Percentiles rank a stretch among this genome's conserved stretches.
phyloP scores from a whole-genome alignment of 2,113 vertebrate species.

The Cochlearius cochlearius region DNA sequence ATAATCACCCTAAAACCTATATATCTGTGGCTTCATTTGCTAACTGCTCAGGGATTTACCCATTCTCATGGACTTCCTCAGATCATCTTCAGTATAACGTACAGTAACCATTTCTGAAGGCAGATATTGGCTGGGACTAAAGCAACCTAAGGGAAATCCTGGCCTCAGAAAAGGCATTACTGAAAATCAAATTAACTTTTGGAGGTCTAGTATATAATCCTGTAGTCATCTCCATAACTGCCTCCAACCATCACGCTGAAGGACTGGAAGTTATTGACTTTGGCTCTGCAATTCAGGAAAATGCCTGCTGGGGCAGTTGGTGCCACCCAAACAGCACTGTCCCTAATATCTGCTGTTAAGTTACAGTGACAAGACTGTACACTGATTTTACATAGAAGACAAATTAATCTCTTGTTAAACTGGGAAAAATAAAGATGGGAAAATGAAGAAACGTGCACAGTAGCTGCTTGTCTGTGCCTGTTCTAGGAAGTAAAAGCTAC shows the following conservation, averaged over 20 bases:
- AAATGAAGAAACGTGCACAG: background rate
- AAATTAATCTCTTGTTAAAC: background rate
- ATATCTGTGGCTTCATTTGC: background rate
- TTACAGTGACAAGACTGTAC: background rate
- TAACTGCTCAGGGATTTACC: background rate
- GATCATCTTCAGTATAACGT: background rate
- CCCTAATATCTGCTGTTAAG: background rate
- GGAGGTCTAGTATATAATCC: background rate
- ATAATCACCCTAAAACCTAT: background rate
- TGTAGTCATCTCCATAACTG: background rate
- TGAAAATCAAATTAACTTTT: background rate
- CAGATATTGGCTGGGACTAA: background rate
- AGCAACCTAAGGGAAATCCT: background rate
- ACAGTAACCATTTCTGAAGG: background rate
- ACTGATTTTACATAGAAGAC: background rate
- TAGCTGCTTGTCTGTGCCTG: background rate
- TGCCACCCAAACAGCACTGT: background rate
- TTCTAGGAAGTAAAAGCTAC: background rate
- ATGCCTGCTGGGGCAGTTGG: background rate
- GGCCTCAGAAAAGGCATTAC: background rate
- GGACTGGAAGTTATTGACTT: background rate
- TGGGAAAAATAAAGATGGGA: background rate
- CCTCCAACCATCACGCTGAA: background rate
- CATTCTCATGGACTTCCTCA: background rate
- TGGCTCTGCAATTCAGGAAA: background rate